These are phyloP conservation scores for Tetrax tetrax DNA, from an alignment of 2,113 vertebrate genomes.

Conservation along the genomic window DNA sequence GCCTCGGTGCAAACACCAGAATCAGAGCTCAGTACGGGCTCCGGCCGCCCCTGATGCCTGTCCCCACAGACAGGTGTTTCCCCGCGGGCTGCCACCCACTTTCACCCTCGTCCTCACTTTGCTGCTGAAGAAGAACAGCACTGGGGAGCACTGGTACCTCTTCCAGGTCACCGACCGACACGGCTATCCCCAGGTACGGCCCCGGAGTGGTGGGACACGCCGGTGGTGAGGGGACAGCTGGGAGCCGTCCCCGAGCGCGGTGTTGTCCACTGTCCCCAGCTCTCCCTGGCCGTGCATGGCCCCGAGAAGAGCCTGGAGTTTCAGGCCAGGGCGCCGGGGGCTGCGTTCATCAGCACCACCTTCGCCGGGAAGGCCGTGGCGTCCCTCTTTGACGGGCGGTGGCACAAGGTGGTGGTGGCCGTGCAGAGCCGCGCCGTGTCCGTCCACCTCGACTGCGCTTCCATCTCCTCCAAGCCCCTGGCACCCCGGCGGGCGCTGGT, in stretches of 20 bases:
- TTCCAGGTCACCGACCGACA: slow-evolving; percentile 88
- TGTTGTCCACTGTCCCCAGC: slow-evolving; percentile 63
- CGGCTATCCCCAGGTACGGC: slow-evolving; percentile 90
- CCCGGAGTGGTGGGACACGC: accelerated
- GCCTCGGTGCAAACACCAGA: accelerated
- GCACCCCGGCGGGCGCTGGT: slow-evolving; percentile 58
- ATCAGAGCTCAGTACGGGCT: accelerated
- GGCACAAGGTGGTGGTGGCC: slow-evolving; percentile 91
- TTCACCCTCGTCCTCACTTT: slow-evolving; percentile 91
- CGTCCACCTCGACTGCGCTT: slow-evolving; percentile 87
- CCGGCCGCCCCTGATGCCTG: neutral
- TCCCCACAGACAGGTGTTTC: slow-evolving; percentile 85
- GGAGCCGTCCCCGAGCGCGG: accelerated
- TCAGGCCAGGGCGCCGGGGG: slow-evolving; percentile 64
- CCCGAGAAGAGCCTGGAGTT: slow-evolving; percentile 85
- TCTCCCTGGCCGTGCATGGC: slow-evolving; percentile 87
- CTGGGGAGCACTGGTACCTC: slow-evolving; percentile 87
- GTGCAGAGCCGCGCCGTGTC: slow-evolving; percentile 77
- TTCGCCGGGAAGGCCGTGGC: slow-evolving; percentile 83
- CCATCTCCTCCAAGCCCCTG: slow-evolving; percentile 86
- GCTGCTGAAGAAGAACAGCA: slow-evolving; percentile 88
- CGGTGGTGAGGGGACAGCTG: accelerated
- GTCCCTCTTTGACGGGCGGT: slow-evolving; percentile 86
- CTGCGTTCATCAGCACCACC: slow-evolving; percentile 69
- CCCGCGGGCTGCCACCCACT: slow-evolving; percentile 83